A percentile compares a stretch with the other conserved stretches of the same genome.
phyloP scores from a whole-genome alignment of 2,888 invertebrate species.

The Drosophila pseudotalamancana region DNA sequence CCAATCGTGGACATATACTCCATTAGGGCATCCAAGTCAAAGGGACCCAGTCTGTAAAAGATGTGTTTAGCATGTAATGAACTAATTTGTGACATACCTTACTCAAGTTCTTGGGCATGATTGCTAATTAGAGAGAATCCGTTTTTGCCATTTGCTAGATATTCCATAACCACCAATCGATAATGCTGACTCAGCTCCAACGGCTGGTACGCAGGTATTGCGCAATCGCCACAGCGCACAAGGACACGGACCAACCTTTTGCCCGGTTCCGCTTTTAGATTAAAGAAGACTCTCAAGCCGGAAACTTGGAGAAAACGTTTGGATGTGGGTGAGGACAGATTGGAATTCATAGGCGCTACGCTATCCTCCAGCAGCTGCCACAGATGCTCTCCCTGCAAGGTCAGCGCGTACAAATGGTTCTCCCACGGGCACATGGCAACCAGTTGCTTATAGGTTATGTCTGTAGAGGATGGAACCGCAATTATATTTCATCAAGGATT shows the following conservation, averaged over 20 bases:
- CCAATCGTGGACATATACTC: slow-evolving; percentile 63
- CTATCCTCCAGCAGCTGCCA: slow-evolving; percentile 87
- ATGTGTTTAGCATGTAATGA: background rate
- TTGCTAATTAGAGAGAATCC: slow-evolving; percentile 86
- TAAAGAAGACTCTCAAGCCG: slow-evolving; percentile 85
- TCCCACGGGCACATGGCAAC: slow-evolving; percentile 90
- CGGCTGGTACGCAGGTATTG: slow-evolving; percentile 87
- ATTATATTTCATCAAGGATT: background rate
- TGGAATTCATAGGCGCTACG: slow-evolving; percentile 78
- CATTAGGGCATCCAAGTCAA: slow-evolving; percentile 76
- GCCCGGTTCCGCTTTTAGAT: slow-evolving; percentile 86
- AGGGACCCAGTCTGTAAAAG: slow-evolving; percentile 18
- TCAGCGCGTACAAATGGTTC: slow-evolving; percentile 90
- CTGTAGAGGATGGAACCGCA: slow-evolving; percentile 81
- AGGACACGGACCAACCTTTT: slow-evolving; percentile 86
- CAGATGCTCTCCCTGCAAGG: slow-evolving; percentile 88
- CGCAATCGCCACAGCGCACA: slow-evolving; percentile 88
- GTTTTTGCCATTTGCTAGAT: slow-evolving; percentile 89
- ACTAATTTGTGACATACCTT: slow-evolving; percentile 1
- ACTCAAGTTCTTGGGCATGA: slow-evolving; percentile 78
- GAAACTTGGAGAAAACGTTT: slow-evolving; percentile 86
- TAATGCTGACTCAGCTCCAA: slow-evolving; percentile 86
- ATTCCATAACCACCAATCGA: slow-evolving; percentile 87
- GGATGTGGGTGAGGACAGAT: slow-evolving; percentile 45
- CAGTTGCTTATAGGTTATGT: slow-evolving; percentile 89